Base-by-base conservation (phyloP, 2,113 vertebrate genomes). In the Ivindomyrus marchei region DNA sequence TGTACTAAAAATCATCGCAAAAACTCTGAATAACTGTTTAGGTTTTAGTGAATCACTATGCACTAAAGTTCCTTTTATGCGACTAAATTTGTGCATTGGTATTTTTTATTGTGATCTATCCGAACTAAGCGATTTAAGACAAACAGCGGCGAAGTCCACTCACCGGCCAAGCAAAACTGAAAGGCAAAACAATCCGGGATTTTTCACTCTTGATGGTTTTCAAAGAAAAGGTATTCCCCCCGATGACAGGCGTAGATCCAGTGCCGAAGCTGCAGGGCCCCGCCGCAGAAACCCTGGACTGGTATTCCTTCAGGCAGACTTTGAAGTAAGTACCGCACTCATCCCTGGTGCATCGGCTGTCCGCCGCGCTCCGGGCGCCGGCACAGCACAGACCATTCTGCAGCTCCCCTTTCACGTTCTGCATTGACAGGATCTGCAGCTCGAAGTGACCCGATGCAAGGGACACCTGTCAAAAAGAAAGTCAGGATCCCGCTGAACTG, bases 161-260 rank as follows among this genome's bases (percentile, higher is more conserved):
- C 95, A 99, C 98, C 97, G 98, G 98, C 98, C 98, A 98, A 42
- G 98, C 97, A 4, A 99, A 99, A 94, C 96, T 98, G 96, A 99
- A 98, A 88, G 97, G 97, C 91, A 99, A 93, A 58, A 97, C 94
- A 46, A 98, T 97, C 94, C 96, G 94, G 93, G 96, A 96, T 89
- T 93, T 95, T 85, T 96, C 96, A 90, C 93, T 95, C 94, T 94
- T 94, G 92, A 93, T 92, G 91, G 93, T 91, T 90, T 95, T 96
- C 86, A 97, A 91, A 90, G 96, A 96, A 93, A 98, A 98, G 89
- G 93, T 97, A 94, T 98, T 99, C 87, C 98, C 97, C 19, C 97
- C 97, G 7, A 99, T 95, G 92, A 98, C 97, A 0, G 97, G 97
- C 13, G 98, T 99, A 89, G 96, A 95, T 91, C 97, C 97, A 39